A percentile compares a stretch with the other conserved stretches of the same genome.
Conservation (phyloP, 2,888 invertebrate species). For the Rhingia campestris region DNA sequence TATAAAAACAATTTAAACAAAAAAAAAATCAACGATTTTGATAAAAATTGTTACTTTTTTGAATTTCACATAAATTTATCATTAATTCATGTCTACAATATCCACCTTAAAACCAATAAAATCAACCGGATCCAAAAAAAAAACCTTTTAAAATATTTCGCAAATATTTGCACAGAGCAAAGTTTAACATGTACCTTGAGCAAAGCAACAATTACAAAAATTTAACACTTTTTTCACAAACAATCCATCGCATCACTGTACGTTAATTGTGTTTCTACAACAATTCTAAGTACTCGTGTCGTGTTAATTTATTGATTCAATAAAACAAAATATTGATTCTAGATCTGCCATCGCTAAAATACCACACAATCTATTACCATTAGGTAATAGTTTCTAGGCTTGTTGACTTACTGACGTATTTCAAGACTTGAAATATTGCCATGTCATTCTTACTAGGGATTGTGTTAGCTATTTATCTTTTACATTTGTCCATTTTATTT, state of each 20-base stretch:
- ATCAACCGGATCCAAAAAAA: neutral
- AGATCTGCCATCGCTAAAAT: conserved; percentile 21
- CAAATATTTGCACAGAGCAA: too few relatives aligned
- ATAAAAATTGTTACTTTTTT: too few relatives aligned
- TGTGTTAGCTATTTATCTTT: neutral
- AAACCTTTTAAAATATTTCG: too few relatives aligned
- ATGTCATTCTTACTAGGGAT: conserved; percentile 46
- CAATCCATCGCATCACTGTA: neutral
- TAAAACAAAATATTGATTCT: conserved; percentile 49
- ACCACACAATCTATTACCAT: conserved; percentile 17
- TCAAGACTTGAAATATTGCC: neutral
- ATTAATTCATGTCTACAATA: too few relatives aligned
- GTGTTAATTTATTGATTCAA: conserved; percentile 54
- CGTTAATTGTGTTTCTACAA: neutral
- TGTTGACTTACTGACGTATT: conserved; percentile 4
- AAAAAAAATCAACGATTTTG: too few relatives aligned
- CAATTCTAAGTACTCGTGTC: conserved; percentile 1
- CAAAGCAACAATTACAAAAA: too few relatives aligned
- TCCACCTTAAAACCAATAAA: too few relatives aligned
- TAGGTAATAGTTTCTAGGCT: conserved; percentile 11
- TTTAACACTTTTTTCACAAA: neutral
- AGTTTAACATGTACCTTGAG: too few relatives aligned
- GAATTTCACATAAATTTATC: too few relatives aligned
- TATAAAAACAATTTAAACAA: too few relatives aligned
- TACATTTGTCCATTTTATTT: neutral